Conservation (phyloP, 2,888 invertebrate genomes). For the Erebia palarica region DNA sequence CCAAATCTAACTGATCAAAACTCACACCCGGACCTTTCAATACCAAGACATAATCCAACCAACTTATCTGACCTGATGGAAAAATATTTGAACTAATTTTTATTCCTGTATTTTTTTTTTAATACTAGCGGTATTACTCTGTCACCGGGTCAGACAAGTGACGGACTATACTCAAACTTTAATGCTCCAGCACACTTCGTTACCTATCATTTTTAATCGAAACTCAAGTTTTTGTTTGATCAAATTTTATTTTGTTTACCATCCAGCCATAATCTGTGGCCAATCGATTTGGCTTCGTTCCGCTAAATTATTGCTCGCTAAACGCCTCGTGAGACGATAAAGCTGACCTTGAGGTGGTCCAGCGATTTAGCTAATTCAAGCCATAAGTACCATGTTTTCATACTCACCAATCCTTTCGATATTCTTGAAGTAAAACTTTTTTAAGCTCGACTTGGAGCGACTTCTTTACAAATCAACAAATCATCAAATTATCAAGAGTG, state of each 20-base stretch:
- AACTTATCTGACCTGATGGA: no score
- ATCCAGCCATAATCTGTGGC: not conserved
- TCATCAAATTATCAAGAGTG: no score
- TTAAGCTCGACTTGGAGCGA: no score
- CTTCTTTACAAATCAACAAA: no score
- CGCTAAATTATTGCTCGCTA: constrained; percentile 7
- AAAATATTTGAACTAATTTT: no score
- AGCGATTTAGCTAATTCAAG: constrained; percentile 3
- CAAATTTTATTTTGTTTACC: constrained; percentile 9
- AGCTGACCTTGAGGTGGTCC: constrained; percentile 1
- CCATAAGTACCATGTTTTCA: not conserved
- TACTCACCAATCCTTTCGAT: not conserved
- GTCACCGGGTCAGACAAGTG: no score
- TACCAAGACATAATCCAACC: no score
- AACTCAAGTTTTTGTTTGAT: not conserved
- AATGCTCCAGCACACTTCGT: not conserved
- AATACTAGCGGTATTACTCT: no score
- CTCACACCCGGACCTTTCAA: no score
- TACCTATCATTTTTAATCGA: not conserved
- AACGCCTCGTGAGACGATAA: not conserved
- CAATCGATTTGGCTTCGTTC: constrained; percentile 13
- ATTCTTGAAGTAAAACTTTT: not conserved
- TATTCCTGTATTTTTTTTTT: no score
- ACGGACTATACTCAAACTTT: no score
- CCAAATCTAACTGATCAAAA: no score